These are phyloP conservation scores for Rhynchonycteris naso DNA, from an alignment of 2,797 vertebrate species.

Conservation along the genomic window DNA sequence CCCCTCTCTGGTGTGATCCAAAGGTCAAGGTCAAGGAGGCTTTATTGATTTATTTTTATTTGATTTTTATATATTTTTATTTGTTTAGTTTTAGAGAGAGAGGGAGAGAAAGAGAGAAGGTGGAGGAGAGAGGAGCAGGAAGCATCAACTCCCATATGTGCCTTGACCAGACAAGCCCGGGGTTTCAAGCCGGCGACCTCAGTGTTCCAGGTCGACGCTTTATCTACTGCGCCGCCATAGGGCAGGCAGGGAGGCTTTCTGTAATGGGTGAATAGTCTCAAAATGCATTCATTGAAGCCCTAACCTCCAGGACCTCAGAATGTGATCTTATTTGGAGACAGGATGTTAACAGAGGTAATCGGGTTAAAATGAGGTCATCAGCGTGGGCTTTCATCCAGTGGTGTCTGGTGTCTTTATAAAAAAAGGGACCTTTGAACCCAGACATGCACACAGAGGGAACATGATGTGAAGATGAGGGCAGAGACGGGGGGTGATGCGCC, in stretches of 20 bases:
- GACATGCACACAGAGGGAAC: not conserved
- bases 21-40: no score
- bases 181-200: no score
- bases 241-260: not conserved
- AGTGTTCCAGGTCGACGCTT: no score
- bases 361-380: not conserved
- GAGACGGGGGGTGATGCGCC: not conserved
- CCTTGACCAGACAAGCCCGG: no score
- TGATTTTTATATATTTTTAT: no score
- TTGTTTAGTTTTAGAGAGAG: no score
- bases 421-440: not conserved
- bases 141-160: no score
- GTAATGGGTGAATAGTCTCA: no score
- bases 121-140: no score
- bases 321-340: not conserved
- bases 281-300: not conserved
- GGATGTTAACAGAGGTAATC: not conserved
- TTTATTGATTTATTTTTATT: no score
- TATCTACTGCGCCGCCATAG: no score
- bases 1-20: fast-evolving
- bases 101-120: no score
- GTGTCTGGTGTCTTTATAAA: not conserved
- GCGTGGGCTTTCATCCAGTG: not conserved
- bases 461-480: fast-evolving
- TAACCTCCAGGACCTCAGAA: not conserved